Evolutionary conservation across 1,140 invertebrate genomes (phyloP).

Genomic region (Maniola jurtina): DNA sequence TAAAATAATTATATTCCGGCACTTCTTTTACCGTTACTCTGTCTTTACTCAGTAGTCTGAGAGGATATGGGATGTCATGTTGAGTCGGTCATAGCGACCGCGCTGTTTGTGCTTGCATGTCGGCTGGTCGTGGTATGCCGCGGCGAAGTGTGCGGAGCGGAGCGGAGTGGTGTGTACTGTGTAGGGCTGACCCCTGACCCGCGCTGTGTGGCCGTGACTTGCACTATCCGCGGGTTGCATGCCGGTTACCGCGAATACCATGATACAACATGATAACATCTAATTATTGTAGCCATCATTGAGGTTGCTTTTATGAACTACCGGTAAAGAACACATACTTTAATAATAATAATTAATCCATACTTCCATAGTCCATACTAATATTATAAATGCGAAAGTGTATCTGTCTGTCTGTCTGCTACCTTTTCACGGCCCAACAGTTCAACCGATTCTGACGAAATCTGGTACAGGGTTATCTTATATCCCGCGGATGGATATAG

Average conservation of each 20-base stretch:
- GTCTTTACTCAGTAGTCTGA: neutral
- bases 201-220: conserved; percentile 59
- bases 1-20: too few species aligned
- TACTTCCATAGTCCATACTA: neutral
- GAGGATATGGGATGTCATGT: conserved; percentile 23
- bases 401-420: too few species aligned
- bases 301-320: too few species aligned
- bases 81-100: conserved; percentile 16
- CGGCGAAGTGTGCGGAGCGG: conserved; percentile 15
- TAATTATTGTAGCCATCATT: neutral
- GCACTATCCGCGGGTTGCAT: conserved; percentile 40
- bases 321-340: neutral
- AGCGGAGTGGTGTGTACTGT: conserved; percentile 50
- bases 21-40: too few species aligned
- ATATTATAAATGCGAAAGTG: too few species aligned
- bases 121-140: conserved; percentile 48
- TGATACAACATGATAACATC: neutral
- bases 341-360: too few species aligned
- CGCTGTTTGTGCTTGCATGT: conserved; percentile 8
- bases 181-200: conserved; percentile 59
- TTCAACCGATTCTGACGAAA: too few species aligned
- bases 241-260: neutral
- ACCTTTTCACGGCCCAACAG: too few species aligned
- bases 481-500: too few species aligned
- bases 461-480: too few species aligned